Evolutionary conservation across 2,888 invertebrate species (phyloP).

Genomic region (Microplitis deprimator): DNA sequence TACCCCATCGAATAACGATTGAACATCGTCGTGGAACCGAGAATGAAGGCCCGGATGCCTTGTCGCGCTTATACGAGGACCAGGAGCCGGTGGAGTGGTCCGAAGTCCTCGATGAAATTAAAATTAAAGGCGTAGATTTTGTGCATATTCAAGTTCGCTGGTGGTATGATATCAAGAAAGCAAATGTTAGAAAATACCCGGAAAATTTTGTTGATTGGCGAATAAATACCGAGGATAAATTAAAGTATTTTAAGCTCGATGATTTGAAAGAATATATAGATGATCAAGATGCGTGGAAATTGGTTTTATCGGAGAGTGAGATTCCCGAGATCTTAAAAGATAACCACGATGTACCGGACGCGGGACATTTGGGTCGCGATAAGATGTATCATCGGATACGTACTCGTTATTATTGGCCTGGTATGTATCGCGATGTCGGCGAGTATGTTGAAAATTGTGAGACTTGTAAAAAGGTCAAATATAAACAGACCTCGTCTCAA

Average conservation of each 20-base stretch:
- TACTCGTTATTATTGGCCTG: slow-evolving; percentile 22
- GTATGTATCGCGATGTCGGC: slow-evolving; percentile 35
- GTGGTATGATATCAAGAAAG: background rate
- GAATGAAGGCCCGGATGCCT: slow-evolving; percentile 8
- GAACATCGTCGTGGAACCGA: background rate
- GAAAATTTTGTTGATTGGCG: background rate
- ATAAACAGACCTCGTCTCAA: slow-evolving; percentile 35
- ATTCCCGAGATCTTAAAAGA: background rate
- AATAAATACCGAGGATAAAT: background rate
- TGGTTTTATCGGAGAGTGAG: background rate
- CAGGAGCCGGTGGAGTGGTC: background rate
- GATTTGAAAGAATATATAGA: too few relatives aligned
- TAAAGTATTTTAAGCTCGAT: background rate
- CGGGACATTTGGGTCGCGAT: slow-evolving; percentile 34
- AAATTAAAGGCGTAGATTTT: background rate
- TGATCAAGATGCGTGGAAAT: too few relatives aligned
- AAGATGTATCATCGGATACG: slow-evolving; percentile 26
- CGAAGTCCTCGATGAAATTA: background rate
- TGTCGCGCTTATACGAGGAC: background rate
- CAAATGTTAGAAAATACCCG: background rate
- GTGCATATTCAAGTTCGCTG: background rate
- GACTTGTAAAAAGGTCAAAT: slow-evolving; percentile 33
- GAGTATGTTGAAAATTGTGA: slow-evolving; percentile 40
- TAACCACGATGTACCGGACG: slow-evolving; percentile 28
- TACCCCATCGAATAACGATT: background rate